Percentiles rank a stretch among this genome's conserved stretches.
Evolutionary conservation across 2,888 invertebrate species (phyloP).

Genomic region (Apotomis capreana): DNA sequence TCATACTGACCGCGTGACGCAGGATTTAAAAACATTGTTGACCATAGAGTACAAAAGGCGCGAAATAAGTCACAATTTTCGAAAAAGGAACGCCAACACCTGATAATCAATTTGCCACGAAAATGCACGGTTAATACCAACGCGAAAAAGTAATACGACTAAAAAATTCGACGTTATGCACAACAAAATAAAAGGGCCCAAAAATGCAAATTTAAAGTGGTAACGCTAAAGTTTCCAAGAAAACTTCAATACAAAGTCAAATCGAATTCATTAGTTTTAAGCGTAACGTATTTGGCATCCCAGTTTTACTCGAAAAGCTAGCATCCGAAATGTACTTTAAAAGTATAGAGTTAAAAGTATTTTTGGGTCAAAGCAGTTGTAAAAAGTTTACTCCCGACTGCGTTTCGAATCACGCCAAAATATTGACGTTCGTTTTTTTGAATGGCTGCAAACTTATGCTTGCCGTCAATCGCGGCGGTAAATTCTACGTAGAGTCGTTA

Average conservation of each 20-base stretch:
- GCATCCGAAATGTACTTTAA: constrained; percentile 13
- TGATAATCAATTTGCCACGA: constrained; percentile 76
- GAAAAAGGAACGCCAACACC: constrained; percentile 49
- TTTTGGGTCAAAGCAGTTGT: constrained; percentile 2
- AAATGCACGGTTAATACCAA: constrained; percentile 53
- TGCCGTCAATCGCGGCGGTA: constrained; percentile 9
- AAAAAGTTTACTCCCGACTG: constrained; percentile 59
- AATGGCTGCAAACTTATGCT: constrained; percentile 15
- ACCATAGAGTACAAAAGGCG: constrained; percentile 38
- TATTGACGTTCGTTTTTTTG: constrained; percentile 62
- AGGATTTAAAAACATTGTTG: constrained; percentile 38
- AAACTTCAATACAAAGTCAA: constrained; percentile 56
- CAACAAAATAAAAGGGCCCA: constrained; percentile 26
- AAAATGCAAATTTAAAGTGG: constrained; percentile 48
- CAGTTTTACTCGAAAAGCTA: constrained; percentile 16
- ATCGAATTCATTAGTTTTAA: constrained; percentile 67
- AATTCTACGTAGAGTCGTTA: background rate
- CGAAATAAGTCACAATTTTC: constrained; percentile 42
- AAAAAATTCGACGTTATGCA: constrained; percentile 38
- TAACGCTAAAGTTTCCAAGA: constrained; percentile 56
- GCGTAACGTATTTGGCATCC: constrained; percentile 68
- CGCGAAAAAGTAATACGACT: background rate
- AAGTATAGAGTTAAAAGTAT: background rate
- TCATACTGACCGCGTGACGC: constrained; percentile 46
- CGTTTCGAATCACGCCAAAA: constrained; percentile 78